phyloP scores from a whole-genome alignment of 2,888 invertebrate species.

The Apoda limacodes region DNA sequence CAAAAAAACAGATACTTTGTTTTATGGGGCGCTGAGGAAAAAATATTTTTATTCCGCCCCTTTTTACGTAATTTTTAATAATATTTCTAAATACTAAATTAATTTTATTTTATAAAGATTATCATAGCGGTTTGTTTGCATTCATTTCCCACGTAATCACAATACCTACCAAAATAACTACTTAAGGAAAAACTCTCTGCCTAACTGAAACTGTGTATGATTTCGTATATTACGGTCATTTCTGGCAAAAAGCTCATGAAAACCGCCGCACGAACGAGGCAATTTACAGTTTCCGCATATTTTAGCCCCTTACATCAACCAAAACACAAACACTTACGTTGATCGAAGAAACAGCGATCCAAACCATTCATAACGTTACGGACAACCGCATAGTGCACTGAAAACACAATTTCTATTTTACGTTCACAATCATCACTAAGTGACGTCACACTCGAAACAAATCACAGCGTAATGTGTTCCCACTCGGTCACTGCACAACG shows the following conservation, averaged over 20 bases:
- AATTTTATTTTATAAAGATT: too few species aligned
- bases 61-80: too few species aligned
- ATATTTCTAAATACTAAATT: too few species aligned
- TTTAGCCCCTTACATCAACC: slow-evolving; percentile 22
- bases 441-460: slow-evolving; percentile 57
- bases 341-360: slow-evolving; percentile 69
- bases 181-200: too few species aligned
- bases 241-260: slow-evolving; percentile 28
- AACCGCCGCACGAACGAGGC: slow-evolving; percentile 27
- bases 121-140: too few species aligned
- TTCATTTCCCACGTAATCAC: too few species aligned
- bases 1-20: too few species aligned
- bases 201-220: too few species aligned
- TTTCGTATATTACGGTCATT: too few species aligned
- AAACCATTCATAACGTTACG: slow-evolving; percentile 66
- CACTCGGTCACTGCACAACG: slow-evolving; percentile 57
- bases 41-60: too few species aligned
- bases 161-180: too few species aligned
- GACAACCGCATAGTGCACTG: slow-evolving; percentile 64
- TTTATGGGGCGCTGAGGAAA: too few species aligned
- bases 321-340: slow-evolving; percentile 50
- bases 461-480: slow-evolving; percentile 56
- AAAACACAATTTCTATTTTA: slow-evolving; percentile 49
- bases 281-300: slow-evolving; percentile 41
- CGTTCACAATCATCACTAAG: slow-evolving; percentile 49